These are phyloP conservation scores for Drosophila cognata DNA, from an alignment of 2,888 invertebrate genomes.

Conservation along the genomic window DNA sequence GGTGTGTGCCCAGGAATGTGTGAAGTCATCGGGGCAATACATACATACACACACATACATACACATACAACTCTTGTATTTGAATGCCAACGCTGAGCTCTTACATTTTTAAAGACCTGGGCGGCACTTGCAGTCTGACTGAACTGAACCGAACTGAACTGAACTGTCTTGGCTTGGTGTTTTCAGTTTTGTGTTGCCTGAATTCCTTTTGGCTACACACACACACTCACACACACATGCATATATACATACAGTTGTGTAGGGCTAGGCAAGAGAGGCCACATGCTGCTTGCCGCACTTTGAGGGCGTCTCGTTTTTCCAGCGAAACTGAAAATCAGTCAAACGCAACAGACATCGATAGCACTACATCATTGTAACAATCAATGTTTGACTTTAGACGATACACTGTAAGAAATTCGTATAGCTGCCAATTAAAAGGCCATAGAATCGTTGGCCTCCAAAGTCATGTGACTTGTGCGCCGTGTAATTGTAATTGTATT, in stretches of 20 bases:
- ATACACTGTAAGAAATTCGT: slow-evolving; percentile 59
- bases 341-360: slow-evolving; percentile 78
- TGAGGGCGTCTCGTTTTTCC: slow-evolving; percentile 73
- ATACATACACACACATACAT: slow-evolving; percentile 30
- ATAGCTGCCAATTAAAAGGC: not conserved
- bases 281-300: slow-evolving; percentile 38
- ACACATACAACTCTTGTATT: slow-evolving; percentile 44
- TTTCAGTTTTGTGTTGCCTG: slow-evolving; percentile 28
- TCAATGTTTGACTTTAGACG: slow-evolving; percentile 43
- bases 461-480: slow-evolving; percentile 34
- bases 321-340: slow-evolving; percentile 76
- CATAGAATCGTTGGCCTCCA: not conserved
- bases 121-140: slow-evolving; percentile 68
- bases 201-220: slow-evolving; percentile 46
- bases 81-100: slow-evolving; percentile 70
- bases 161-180: not conserved
- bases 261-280: slow-evolving; percentile 1
- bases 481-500: slow-evolving; percentile 74
- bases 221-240: not conserved
- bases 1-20: slow-evolving; percentile 72
- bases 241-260: not conserved
- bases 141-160: slow-evolving; percentile 7
- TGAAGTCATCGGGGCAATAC: slow-evolving; percentile 71
- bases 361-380: slow-evolving; percentile 76
- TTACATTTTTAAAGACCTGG: slow-evolving; percentile 75